Evolutionary conservation across 2,113 vertebrate genomes (phyloP).

Genomic region (Piprites chloris): DNA sequence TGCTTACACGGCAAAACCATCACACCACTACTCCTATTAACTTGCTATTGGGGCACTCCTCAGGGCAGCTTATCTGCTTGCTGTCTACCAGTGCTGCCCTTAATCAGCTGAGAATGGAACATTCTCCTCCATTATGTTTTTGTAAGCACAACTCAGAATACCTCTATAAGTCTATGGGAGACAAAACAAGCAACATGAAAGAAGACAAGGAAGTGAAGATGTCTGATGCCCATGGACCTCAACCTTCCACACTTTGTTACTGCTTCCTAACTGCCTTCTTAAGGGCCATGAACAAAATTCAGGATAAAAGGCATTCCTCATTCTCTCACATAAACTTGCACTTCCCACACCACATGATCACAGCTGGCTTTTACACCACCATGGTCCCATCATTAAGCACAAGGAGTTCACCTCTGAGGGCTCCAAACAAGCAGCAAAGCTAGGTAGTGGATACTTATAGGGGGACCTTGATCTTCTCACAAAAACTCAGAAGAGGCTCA

Average conservation of each 20-base stretch:
- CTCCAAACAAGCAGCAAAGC: background rate
- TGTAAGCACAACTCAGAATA: background rate
- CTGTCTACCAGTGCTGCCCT: background rate
- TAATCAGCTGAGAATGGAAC: background rate
- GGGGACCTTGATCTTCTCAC: fast-evolving
- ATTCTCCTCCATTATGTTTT: background rate
- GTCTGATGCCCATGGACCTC: background rate
- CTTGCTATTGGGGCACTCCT: background rate
- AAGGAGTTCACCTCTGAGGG: background rate
- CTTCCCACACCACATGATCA: background rate
- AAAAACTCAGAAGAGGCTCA: background rate
- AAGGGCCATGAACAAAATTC: background rate
- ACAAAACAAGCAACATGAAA: background rate
- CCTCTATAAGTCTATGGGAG: background rate
- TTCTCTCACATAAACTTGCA: background rate
- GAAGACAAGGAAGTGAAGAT: background rate
- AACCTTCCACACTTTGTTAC: background rate
- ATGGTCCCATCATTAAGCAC: background rate
- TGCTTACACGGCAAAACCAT: background rate
- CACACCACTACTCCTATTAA: background rate
- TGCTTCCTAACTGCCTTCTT: background rate
- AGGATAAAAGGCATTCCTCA: background rate
- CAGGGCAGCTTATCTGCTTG: background rate
- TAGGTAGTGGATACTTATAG: background rate
- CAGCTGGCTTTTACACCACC: background rate